Conservation (phyloP, 2,113 vertebrate genomes). For the Cyphomyrus plagiostoma region DNA sequence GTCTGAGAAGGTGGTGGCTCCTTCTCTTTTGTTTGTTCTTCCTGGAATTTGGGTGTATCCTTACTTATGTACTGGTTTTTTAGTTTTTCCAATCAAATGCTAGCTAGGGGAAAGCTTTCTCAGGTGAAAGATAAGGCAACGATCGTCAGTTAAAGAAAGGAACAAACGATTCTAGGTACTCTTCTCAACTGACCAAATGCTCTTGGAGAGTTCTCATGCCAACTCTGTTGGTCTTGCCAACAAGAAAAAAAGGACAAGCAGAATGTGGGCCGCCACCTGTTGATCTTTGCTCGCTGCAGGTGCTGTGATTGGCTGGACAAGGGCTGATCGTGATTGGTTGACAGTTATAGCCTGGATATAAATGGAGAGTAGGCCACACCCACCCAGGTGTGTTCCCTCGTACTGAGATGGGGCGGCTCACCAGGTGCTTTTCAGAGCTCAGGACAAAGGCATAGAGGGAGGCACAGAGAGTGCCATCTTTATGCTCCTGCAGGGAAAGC, state of each 20-base stretch:
- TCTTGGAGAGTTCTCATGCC: not conserved
- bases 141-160: not conserved
- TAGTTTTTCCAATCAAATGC: not conserved
- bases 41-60: slow-evolving; percentile 3
- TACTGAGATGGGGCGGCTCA: not conserved
- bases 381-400: not conserved
- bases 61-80: not conserved
- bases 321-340: not conserved
- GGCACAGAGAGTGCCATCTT: not conserved
- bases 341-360: slow-evolving; percentile 12
- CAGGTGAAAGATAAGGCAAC: not conserved
- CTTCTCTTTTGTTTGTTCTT: not conserved
- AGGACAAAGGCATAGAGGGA: not conserved
- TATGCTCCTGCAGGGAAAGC: not conserved
- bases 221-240: not conserved
- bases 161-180: not conserved
- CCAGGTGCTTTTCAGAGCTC: not conserved
- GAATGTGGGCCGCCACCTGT: not conserved
- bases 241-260: not conserved
- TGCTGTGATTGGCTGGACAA: not conserved
- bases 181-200: not conserved
- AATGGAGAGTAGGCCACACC: slow-evolving; percentile 2
- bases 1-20: not conserved
- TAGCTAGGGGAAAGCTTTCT: not conserved
- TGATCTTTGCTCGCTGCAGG: not conserved